Evolutionary conservation across 2,113 vertebrate species (phyloP), one percentile per base, ranked within the genome.

Genomic region (Neomonachus schauinslandi): DNA sequence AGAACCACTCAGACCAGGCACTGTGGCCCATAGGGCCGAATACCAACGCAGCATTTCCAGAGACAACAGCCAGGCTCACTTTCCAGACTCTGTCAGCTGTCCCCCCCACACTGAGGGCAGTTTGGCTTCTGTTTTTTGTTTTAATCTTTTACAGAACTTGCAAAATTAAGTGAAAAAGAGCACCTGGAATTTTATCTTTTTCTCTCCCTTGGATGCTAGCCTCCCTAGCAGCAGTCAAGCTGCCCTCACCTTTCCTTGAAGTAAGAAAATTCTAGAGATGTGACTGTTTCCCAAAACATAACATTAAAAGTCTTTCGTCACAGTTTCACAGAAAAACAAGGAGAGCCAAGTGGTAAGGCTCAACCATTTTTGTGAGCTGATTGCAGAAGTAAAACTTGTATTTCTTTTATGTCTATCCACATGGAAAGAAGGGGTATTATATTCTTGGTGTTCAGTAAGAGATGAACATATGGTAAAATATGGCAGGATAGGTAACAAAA

Each of bases 341-440:
- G 53, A 96, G 65, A 80, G 65, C 24, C 89, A 76, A 15, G 19
- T 76, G 65, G 2, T 65, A 86, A 83, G 51, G 11, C 53, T 90
- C 51, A 65, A 42, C 26, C 5, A 7, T 79, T 69, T 77, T 92
- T 61, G 71, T 92, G 57, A 96, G 33, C 36, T 93, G 26, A 84
- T 91, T 72, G 79, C 14, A 83, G 55, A 96, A 92, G 53, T 63
- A 59, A 84, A 93, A 79, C n/a, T 90, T 90, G 81, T 91, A 59
- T 81, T 92, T 96, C 76, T 88, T 83, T 6, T 39, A 81, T 57
- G 31, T 94, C 94, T 92, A 51, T 15, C 69, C 61, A 81, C 42
- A 59, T 28, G 13, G 15, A 88, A 59, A 86, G 22, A 59, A 49
- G 22, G 31, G 76, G 16, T 72, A 46, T 71, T 57, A 72, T 92